These are phyloP conservation scores for Sphaerophoria rueppellii DNA, from an alignment of 2,888 invertebrate species.

Conservation along the genomic window DNA sequence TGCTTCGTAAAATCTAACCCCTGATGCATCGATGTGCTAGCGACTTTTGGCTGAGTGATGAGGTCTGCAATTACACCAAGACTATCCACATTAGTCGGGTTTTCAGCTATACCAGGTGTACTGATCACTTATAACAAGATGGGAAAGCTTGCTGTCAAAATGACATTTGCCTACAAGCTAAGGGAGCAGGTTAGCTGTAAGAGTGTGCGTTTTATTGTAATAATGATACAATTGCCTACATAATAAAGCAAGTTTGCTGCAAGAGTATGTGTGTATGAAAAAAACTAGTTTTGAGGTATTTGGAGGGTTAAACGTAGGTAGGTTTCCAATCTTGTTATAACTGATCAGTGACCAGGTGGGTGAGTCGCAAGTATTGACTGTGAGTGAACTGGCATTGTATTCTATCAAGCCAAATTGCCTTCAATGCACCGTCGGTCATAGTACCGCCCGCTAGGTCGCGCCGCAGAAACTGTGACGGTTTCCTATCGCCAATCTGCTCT, in stretches of 20 bases:
- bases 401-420: constrained; percentile 27
- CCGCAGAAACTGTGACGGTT: constrained; percentile 30
- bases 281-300: no score
- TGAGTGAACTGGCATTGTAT: background rate
- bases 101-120: background rate
- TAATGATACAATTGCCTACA: no score
- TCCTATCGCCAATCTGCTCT: constrained; percentile 24
- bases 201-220: no score
- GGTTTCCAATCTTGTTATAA: no score
- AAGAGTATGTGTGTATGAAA: no score
- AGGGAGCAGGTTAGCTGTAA: no score
- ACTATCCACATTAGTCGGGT: constrained; percentile 1
- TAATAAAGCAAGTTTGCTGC: no score
- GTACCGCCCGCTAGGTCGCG: constrained; percentile 24
- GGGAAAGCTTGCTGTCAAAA: no score
- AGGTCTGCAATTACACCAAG: constrained; percentile 21
- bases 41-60: constrained; percentile 10
- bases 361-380: constrained; percentile 30
- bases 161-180: no score
- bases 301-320: no score
- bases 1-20: background rate
- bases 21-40: background rate
- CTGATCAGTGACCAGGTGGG: no score
- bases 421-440: constrained; percentile 23
- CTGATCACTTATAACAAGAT: no score